Evolutionary conservation across 1,140 invertebrate species (phyloP), one percentile per base, ranked within the genome.

Genomic region (Sycophila sp.): DNA sequence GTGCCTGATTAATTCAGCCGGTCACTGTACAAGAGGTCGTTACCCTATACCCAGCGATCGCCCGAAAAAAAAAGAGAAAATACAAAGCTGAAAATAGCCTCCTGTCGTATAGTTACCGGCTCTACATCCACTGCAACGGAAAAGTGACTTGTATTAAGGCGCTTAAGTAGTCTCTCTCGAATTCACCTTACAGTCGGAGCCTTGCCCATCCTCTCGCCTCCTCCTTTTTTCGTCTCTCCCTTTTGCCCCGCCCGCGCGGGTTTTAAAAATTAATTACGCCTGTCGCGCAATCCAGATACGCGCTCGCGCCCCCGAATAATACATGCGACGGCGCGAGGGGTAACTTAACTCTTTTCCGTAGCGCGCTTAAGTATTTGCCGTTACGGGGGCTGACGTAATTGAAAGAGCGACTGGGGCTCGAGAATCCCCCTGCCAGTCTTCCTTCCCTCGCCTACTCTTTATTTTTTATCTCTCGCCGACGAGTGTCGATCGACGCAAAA

Each of bases 231-330:
- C 34, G 5, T 8, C 40, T 3, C 40, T 17, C n/a, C 60, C 28
- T 17, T 47, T 15, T 5, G 36, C 38, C 28, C 22, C 15, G 47
- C 13, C 51, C 38, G 11, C 45, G 0, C 45, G 22, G 65, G 63
- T 60, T 75, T n/a, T 72, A 65, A 69, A 73, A 68, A 75, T 73
- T 73, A 76, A 76, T 76, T 72, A 42, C 71, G 40, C 53, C 53
- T 69, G 58, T 58, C 65, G 66, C 63, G 53, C 49, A 65, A 72
- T 71, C 62, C 67, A 58, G 38, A 47, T 73, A 34, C 32, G 38
- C 2, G 19, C n/a, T 40, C 55, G 63, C 45, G 28, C n/a, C 28
- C 40, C 11, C 34, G 45, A 73, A 72, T 73, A 74, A 75, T 72
- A 58, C 63, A 72, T 68, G 72, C 38, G 51, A 22, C 56, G 17